These are phyloP conservation scores for Colletes collaris DNA, from an alignment of 2,888 invertebrate genomes.

Conservation along the genomic window DNA sequence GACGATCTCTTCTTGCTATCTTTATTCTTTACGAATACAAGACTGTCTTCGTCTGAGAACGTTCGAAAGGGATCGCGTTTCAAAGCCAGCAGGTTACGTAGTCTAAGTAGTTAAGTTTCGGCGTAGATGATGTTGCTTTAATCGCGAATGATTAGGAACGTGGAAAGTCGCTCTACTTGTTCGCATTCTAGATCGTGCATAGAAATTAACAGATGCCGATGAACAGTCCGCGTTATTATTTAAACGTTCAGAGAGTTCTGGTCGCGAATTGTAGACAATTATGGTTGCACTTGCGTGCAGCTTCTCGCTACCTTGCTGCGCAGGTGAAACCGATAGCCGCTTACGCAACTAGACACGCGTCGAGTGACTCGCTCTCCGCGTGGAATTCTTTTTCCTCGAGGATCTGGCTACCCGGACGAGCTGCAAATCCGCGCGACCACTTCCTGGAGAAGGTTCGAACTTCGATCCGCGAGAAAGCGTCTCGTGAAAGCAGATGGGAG, in stretches of 20 bases:
- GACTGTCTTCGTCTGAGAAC: no score
- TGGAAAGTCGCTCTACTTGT: no score
- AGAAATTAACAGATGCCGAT: no score
- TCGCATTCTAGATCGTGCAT: no score
- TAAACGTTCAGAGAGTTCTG: neutral
- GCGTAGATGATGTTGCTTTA: no score
- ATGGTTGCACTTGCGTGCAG: conserved; percentile 47
- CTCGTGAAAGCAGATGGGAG: conserved; percentile 36
- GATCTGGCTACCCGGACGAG: conserved; percentile 34
- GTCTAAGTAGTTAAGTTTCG: no score
- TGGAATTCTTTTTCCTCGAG: conserved; percentile 32
- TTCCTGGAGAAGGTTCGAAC: conserved; percentile 32
- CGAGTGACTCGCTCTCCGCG: conserved; percentile 17
- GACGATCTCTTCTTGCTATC: no score
- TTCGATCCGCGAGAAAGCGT: conserved; percentile 46
- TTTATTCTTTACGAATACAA: no score
- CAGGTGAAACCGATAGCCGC: conserved; percentile 58
- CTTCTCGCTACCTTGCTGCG: conserved; percentile 15
- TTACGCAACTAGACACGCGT: conserved; percentile 55
- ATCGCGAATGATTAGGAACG: no score
- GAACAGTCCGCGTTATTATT: no score
- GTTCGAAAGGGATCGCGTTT: no score
- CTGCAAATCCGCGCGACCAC: conserved; percentile 12
- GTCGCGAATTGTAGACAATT: conserved; percentile 39
- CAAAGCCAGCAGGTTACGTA: no score